Conservation (phyloP, 92 coral and sea anemone species). For the Porites divaricata region DNA sequence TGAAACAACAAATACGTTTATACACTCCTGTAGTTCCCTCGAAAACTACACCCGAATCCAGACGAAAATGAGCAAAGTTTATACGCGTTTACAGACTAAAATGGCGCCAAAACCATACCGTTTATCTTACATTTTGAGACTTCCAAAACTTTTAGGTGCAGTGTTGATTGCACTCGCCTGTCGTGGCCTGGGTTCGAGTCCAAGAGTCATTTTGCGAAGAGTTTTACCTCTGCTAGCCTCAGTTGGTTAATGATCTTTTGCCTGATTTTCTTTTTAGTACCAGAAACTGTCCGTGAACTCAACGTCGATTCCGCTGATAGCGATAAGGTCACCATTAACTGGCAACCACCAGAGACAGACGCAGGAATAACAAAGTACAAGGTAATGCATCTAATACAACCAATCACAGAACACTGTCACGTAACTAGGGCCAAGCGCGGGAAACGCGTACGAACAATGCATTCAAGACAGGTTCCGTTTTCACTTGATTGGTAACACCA, state of each 20-base stretch:
- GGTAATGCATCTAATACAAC: conserved; percentile 38
- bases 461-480: too few relatives aligned
- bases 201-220: not conserved
- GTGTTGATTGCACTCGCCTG: too few relatives aligned
- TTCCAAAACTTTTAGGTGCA: not conserved
- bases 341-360: conserved; percentile 80
- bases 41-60: too few relatives aligned
- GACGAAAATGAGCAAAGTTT: too few relatives aligned
- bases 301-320: conserved; percentile 48
- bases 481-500: too few relatives aligned
- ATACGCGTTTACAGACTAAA: too few relatives aligned
- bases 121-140: not conserved
- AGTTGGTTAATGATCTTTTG: not conserved
- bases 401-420: too few relatives aligned
- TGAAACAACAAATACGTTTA: too few relatives aligned
- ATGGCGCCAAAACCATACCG: too few relatives aligned
- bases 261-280: conserved; percentile 49
- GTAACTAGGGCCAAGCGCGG: not conserved
- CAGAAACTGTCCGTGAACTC: conserved; percentile 70
- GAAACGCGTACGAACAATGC: too few relatives aligned
- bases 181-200: too few relatives aligned
- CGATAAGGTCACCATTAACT: conserved; percentile 57
- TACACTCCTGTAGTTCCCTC: too few relatives aligned
- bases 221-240: not conserved
- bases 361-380: conserved; percentile 76